Percentiles rank a stretch among this genome's conserved stretches.
Evolutionary conservation across 35 echinoderm and acorn worm genomes (phyloP).

Genomic region (Eucidaris tribuloides): DNA sequence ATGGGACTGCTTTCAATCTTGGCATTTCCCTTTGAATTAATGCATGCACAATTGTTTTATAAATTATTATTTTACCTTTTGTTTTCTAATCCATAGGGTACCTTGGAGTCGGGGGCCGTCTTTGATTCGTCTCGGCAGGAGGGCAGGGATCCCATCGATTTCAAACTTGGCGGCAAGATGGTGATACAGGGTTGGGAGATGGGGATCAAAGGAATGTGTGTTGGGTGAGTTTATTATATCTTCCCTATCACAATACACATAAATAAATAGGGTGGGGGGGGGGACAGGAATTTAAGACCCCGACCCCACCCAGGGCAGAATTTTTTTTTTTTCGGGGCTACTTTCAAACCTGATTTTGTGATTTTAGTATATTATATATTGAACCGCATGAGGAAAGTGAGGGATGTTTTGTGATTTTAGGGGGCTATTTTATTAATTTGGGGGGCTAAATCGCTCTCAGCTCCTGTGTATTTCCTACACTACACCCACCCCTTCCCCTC

Average conservation of each 20-base stretch:
- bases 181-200: constrained; percentile 87
- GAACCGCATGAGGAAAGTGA: background rate
- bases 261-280: too few species aligned
- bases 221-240: constrained; percentile 37
- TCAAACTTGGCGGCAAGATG: constrained; percentile 70
- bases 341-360: background rate
- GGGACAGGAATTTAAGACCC: background rate
- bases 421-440: too few species aligned
- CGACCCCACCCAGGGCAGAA: background rate
- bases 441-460: too few species aligned
- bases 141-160: constrained; percentile 62
- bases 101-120: constrained; percentile 59
- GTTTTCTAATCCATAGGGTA: constrained; percentile 28
- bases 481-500: too few species aligned
- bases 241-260: background rate
- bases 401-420: too few species aligned
- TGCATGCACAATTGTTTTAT: background rate
- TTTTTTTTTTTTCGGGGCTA: background rate
- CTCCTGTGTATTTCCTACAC: too few species aligned
- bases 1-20: background rate
- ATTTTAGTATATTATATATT: background rate
- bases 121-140: constrained; percentile 73
- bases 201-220: constrained; percentile 83
- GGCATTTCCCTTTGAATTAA: background rate
- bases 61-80: background rate